Percentiles rank a stretch among this genome's conserved stretches.
These are phyloP conservation scores for Mamestra brassicae DNA, from an alignment of 2,888 invertebrate species.

Conservation along the genomic window DNA sequence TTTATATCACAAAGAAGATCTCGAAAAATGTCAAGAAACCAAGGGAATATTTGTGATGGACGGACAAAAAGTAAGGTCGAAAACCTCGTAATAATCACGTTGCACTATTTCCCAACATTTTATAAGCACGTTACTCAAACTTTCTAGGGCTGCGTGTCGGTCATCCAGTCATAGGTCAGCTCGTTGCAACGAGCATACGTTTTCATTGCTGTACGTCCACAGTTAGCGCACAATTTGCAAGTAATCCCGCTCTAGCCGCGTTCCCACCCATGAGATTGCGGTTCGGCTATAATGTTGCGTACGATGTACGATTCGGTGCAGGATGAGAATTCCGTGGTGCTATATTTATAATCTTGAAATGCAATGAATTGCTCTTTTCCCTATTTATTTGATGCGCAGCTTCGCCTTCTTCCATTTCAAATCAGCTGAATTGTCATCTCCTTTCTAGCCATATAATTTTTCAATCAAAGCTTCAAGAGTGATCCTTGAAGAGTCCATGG, in stretches of 20 bases:
- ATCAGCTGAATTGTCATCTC: neutral
- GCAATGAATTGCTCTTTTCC: neutral
- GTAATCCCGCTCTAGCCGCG: constrained; percentile 68
- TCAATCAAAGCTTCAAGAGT: neutral
- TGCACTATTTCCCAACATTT: constrained; percentile 58
- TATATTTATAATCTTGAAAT: neutral
- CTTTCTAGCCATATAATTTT: neutral
- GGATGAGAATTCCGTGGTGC: neutral
- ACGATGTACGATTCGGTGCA: constrained; percentile 24
- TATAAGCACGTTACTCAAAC: constrained; percentile 56
- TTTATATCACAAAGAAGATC: no score
- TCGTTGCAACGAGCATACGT: constrained; percentile 61
- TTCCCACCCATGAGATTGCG: constrained; percentile 61
- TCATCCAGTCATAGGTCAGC: constrained; percentile 66
- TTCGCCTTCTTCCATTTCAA: neutral
- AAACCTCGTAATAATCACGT: neutral
- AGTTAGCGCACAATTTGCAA: constrained; percentile 76
- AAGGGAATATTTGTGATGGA: neutral
- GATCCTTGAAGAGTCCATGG: neutral
- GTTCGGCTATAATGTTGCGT: constrained; percentile 47
- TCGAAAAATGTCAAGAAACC: neutral
- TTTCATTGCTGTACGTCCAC: constrained; percentile 63
- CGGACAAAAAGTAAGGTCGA: neutral
- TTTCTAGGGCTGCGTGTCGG: constrained; percentile 62
- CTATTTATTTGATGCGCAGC: neutral